Conservation (phyloP, 2,797 vertebrate species). For the Micropoecilia bifurca region DNA sequence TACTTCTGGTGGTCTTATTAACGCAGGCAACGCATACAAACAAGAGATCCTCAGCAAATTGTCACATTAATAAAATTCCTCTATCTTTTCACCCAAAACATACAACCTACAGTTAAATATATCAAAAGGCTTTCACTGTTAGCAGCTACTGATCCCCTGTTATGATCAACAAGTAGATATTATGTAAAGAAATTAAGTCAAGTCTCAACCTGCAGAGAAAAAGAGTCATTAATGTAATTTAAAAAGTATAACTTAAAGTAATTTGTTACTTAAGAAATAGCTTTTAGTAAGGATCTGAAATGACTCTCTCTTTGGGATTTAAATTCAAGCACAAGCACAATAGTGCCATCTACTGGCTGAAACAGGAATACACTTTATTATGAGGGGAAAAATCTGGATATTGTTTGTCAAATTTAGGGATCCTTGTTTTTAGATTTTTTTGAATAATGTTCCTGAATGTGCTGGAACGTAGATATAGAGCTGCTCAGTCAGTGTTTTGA, state of each 20-base stretch:
- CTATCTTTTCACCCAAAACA: not conserved
- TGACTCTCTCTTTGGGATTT: not conserved
- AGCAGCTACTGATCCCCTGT: not conserved
- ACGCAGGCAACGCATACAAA: not conserved
- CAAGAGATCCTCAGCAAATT: not conserved
- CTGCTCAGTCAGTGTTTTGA: not conserved
- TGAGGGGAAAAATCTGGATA: not conserved
- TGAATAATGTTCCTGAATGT: not conserved
- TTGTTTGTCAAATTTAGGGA: not conserved
- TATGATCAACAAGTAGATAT: not conserved
- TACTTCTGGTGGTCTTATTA: not conserved
- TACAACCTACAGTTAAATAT: not conserved
- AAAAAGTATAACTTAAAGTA: not conserved
- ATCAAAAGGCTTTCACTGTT: not conserved
- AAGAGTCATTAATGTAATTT: not conserved
- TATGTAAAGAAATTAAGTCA: not conserved
- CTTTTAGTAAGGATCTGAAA: not conserved
- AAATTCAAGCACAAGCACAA: constrained; percentile 10
- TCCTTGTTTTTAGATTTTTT: not conserved
- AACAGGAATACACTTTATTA: not conserved
- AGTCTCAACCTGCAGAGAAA: not conserved
- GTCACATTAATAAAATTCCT: not conserved
- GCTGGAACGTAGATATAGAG: not conserved
- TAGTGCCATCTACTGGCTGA: constrained; percentile 42
- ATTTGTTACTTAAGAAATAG: not conserved